A percentile compares a stretch with the other conserved stretches of the same genome.
Evolutionary conservation across 2,113 vertebrate species (phyloP).

Genomic region (Notothenia rossii): DNA sequence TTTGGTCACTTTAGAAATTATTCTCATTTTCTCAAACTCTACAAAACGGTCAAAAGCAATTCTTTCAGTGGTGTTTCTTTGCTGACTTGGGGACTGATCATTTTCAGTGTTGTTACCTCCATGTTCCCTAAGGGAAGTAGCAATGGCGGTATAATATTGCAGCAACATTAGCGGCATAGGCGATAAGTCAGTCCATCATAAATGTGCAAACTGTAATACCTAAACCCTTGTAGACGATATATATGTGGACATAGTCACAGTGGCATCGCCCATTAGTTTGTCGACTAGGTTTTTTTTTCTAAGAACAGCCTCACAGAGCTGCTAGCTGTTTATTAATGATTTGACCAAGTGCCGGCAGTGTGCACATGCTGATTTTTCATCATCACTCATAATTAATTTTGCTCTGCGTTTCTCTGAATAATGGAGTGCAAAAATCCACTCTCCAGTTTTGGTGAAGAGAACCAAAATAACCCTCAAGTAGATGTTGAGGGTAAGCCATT

Average conservation of each 20-base stretch:
- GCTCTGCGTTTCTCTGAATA: neutral
- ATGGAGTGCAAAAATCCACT: neutral
- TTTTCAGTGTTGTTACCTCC: neutral
- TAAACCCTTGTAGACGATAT: neutral
- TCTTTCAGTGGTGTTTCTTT: neutral
- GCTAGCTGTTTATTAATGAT: neutral
- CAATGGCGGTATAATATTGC: neutral
- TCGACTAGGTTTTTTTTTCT: neutral
- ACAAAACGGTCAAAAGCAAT: neutral
- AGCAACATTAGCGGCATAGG: neutral
- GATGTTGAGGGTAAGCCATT: neutral
- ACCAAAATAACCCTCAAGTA: neutral
- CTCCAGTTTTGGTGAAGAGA: neutral
- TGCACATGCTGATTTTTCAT: neutral
- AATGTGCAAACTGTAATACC: neutral
- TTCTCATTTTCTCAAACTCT: neutral
- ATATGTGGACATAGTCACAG: too few relatives aligned
- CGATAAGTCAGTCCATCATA: neutral
- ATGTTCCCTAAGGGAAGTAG: neutral
- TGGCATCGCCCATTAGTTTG: too few relatives aligned
- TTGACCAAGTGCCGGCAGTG: neutral
- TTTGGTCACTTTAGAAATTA: slow-evolving; percentile 18
- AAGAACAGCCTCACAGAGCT: neutral
- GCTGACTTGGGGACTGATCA: neutral
- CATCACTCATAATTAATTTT: neutral